Evolutionary conservation across 2,797 vertebrate species (phyloP), one percentile per base, ranked within the genome.

Genomic region (Poeciliopsis paucimaculata): DNA sequence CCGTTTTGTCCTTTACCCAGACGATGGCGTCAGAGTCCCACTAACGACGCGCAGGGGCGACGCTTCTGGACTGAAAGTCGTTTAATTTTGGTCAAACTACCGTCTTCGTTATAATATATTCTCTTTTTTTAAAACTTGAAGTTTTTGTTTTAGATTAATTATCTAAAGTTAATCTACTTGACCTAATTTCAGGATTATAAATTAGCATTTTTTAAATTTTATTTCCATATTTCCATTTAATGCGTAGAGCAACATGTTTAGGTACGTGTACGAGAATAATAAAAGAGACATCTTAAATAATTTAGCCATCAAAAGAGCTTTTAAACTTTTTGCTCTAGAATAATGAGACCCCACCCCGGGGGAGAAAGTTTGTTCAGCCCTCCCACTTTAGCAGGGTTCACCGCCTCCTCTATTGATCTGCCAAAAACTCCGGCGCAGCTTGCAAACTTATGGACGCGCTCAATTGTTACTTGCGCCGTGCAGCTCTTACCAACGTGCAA

Each of bases 1-100:
- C 43, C 82, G 78, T 23, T 93, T 71, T 1, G 13, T 12, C 0
- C 1, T 73, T 62, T 1, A 2, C 53, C 90, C 95, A 86, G 86
- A 91, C 75, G 95, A 94, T 95, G 96, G 95, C 93, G 93, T 93
- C 93, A 95, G 84, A 93, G 93, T 90, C 85, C 90, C 84, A 91
- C 82, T 53, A 82, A 94, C 81, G 51, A 62, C 80, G 51, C 49
- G 0, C 15, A 34, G 36, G 0, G 9, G 28, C 49, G 64, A 18
- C 53, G 82, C 26, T 1, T 34, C 72, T 43, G 62, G 60, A 72
- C 31, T 49, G 20, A 5, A 74, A 55, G 13, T 20, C 10, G 9
- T 34, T 34, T 13, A 28, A 62, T 62, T 68, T 51, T 26, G 39
- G 62, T 23, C 41, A 41, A 41, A 39, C 34, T 36, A 39, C 7